Base-by-base conservation (phyloP, 2,797 vertebrate genomes). In the Pelobates cultripes region DNA sequence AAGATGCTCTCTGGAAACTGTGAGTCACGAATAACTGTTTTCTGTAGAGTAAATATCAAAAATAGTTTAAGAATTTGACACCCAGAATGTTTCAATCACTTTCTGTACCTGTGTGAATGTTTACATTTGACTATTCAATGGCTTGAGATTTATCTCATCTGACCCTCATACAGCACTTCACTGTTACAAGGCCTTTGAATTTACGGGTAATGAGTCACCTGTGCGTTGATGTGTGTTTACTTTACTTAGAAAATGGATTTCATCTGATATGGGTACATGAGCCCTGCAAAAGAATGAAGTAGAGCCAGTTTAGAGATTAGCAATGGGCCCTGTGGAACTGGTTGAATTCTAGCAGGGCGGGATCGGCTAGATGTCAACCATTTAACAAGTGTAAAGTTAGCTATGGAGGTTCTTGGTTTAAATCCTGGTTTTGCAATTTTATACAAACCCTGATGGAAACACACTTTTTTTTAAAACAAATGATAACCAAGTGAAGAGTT, bases 241-340 rank as follows among this genome's bases (percentile, higher is more conserved):
- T 69, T 15, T 53, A 64, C 9, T 60, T 42, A 44, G 2, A 10
- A 51, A 64, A 66, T 3, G 63, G 63, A 78, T 61, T 42, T 70
- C 2, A 74, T 79, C 57, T 74, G 74, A 71, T 13, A 7, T 6
- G 15, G 28, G 47, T 55, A 75, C 28, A 75, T 67, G 44, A 47
- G 55, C 43, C 57, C 40, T 40, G 15, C 15, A 64, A n/a, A 70
- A 69, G 82, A 79, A 84, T 84, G 82, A 75, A 71, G 82, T 43
- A 15, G n/a, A 70, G 12, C 82, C 14, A n/a, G 82, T 84, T 79
- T 66, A 41, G 17, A 60, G 75, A 73, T 75, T 83, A 83, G 44
- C 12, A 15, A 44, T 2, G 42, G 55, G 74, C 4, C 68, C 45
- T 13, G 9, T 75, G 72, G 67, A 66, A 66, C 51, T 12, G 43